These are phyloP conservation scores for Sarcophaga rosellei DNA, from an alignment of 2,888 invertebrate genomes.

Conservation along the genomic window DNA sequence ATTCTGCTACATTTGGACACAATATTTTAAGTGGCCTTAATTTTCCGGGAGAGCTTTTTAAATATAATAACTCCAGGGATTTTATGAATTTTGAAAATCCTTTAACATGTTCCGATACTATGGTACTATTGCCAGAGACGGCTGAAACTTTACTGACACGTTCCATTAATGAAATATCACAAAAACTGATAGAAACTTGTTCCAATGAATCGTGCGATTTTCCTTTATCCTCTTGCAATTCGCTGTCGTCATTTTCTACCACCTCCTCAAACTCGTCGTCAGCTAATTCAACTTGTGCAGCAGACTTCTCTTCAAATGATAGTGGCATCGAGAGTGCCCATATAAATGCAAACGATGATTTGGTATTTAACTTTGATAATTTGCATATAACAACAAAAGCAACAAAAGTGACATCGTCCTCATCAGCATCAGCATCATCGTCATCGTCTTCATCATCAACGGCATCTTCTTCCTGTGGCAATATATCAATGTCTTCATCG, in stretches of 20 bases:
- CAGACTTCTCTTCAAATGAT: constrained; percentile 72
- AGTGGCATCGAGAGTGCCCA: constrained; percentile 77
- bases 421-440: constrained; percentile 34
- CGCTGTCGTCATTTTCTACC: constrained; percentile 50
- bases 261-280: constrained; percentile 53
- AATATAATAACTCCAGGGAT: constrained; percentile 58
- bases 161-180: constrained; percentile 81
- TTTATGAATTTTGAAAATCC: constrained; percentile 47
- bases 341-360: constrained; percentile 75
- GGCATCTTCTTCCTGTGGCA: constrained; percentile 59
- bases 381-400: constrained; percentile 74
- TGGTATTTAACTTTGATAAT: constrained; percentile 80
- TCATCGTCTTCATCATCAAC: constrained; percentile 38
- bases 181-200: constrained; percentile 81
- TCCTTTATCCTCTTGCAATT: constrained; percentile 65
- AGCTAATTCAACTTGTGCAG: constrained; percentile 57
- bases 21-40: constrained; percentile 80
- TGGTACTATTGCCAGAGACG: constrained; percentile 70
- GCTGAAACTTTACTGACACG: constrained; percentile 79
- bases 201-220: constrained; percentile 73
- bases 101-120: constrained; percentile 20
- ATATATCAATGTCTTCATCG: constrained; percentile 65
- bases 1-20: constrained; percentile 76
- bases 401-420: constrained; percentile 40
- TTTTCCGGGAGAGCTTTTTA: constrained; percentile 79